Evolutionary conservation across 2,797 vertebrate genomes (phyloP), one percentile per base, ranked within the genome.

Genomic region (Chromobotia macracanthus): DNA sequence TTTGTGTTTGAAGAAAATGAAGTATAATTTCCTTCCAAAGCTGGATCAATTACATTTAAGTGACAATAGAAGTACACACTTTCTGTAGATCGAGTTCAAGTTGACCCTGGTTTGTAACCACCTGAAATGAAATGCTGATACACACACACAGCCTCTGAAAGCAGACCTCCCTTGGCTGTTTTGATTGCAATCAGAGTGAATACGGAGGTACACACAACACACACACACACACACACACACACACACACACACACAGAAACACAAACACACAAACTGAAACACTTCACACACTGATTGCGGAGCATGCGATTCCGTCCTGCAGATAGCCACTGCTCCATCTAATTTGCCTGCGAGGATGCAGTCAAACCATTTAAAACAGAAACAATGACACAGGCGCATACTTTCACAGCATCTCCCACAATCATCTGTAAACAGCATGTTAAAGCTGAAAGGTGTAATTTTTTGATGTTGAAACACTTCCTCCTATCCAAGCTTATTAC

Each of bases 141-240:
- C 28, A 18, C 60, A 51, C 73, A 13, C 66, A 55, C 3, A 11
- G 12, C 35, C 8, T 69, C 12, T 25, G 46, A 70, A 70, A 48
- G 18, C 58, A 41, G 63, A 60, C 74, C 46, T 18, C 67, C n/a
- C 21, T 76, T 6, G 7, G 80, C 86, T 86, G 81, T 82, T 81
- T 79, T 92, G 91, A 93, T 92, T 91, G 91, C 90, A 92, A 91
- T 92, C 90, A 90, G 71, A 4, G 75, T 15, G 61, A 64, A 50
- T 2, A 71, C 18, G 70, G 16, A 56, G 50, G 67, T 13, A 77
- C 72, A 72, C 60, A 55, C 46, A n/a, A n/a, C n/a, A n/a, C n/a
- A n/a, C n/a, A n/a, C n/a, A n/a, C n/a, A n/a, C n/a, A n/a, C n/a
- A n/a, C n/a, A n/a, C n/a, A n/a, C n/a, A n/a, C n/a, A n/a, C n/a